Evolutionary conservation across 2,113 vertebrate genomes (phyloP), one percentile per base, ranked within the genome.

Genomic region (Cryptomyrus ogoouensis): DNA sequence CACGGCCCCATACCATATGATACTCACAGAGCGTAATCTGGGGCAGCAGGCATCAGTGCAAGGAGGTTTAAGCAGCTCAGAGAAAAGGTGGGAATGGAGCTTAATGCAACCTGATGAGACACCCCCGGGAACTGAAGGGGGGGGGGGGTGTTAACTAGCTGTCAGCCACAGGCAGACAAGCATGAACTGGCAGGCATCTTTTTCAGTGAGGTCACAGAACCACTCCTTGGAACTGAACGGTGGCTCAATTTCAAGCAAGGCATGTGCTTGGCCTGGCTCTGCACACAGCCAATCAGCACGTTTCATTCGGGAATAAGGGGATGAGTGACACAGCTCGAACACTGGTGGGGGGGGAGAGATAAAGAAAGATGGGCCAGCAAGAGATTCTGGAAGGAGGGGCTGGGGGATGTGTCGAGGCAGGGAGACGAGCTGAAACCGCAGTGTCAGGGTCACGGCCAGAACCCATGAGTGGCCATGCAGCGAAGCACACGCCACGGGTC

Each of bases 391-490:
- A 50, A 90, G 62, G 42, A 62, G 27, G 70, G 83, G 21, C 19
- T 56, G 56, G 83, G n/a, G 21, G 89, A 84, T 56, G 15, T 70
- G 89, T 58, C 24, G 83, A 87, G 83, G 58, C n/a, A 87, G 24
- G 66, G 42, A 35, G 89, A 90, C 15, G 89, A 87, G 89, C 9
- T 77, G 90, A 27, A 89, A 89, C 9, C 31, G 24, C 31, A 24
- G 89, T 35, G 66, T 49, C 31, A 66, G 46, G 46, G 87, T 90
- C 47, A 58, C n/a, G 3, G 62, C 62, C 13, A 27, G 89, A 86
- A 86, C 88, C 89, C 85, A 90, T 74, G 89, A 89, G 88, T 90
- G 77, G 87, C 88, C 90, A 49, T 85, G 62, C 62, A 49, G 42
- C 2, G 77, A 83, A 49, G 27, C 87, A 80, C 50, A 46, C 13